Base-by-base conservation (phyloP, 2,888 invertebrate species). In the Standfussiana lucernea region DNA sequence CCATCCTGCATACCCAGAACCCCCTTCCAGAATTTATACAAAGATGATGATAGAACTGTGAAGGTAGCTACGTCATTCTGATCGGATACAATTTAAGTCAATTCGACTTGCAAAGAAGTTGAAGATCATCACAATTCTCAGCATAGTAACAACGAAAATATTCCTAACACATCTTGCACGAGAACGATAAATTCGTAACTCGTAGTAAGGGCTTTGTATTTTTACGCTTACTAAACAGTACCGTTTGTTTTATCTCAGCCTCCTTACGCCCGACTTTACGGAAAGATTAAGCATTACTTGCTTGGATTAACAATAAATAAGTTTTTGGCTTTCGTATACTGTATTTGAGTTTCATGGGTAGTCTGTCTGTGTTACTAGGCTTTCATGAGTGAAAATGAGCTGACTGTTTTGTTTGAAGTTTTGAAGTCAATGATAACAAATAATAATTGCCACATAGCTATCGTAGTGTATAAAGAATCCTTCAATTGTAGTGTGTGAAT, bases 261-360 rank as follows among this genome's bases (percentile, higher is more conserved):
- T 79, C 80, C 77, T 83, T 83, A 82, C 85, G 88, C 85, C 79
- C 64, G 78, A 82, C 78, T 84, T 82, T 77, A 84, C 81, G 79
- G 80, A 83, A 83, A 85, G 87, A 88, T 89, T 84, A 85, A 78
- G 78, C 62, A 83, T 88, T 70, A 80, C 77, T 75, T 87, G 86
- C 82, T 77, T 64, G 79, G 79, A 82, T 83, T 82, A 84, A 83
- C 84, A 84, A 83, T 85, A 84, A 84, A 89, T 87, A 86, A 84
- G 75, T 72, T 80, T 79, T 75, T 71, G 74, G 64, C 79, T 80
- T 85, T 74, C 66, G 59, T 82, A 71, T 50, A 74, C 47, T 64
- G 62, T 75, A 61, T 73, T 79, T 61, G 24, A 69, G 40, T 65
- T 75, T 61, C 21, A 47, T 56, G 40, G 40, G 15, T 53, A 53